Base-by-base conservation (phyloP, 2,113 vertebrate genomes). In the Rhegmatorhina hoffmannsi region DNA sequence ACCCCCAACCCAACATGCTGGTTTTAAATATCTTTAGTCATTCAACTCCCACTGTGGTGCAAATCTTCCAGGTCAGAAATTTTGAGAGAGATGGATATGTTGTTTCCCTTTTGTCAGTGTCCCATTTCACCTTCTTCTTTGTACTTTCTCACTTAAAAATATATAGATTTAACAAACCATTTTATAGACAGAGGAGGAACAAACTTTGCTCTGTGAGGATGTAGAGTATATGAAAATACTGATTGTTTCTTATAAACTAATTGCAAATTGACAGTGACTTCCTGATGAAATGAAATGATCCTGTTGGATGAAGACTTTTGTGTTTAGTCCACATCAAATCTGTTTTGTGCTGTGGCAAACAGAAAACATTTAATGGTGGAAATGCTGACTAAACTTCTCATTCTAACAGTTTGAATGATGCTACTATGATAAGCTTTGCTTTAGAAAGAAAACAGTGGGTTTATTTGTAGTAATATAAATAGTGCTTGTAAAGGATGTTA, bases 361-460 rank as follows among this genome's bases (percentile, higher is more conserved):
- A 92, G 87, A 94, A 95, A 90, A 84, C 49, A 64, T 87, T 94
- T 96, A 63, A 60, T 88, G 77, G 55, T 72, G 75, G 19, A 92
- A 96, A 29, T 92, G 82, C 79, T 95, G 85, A 90, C 88, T 96
- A 64, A 95, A 79, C 63, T 79, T 96, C 56, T 84, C 68, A 34
- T 92, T 95, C 34, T 90, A 43, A 34, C 74, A 52, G 82, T 75
- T 49, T 96, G 82, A 93, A 92, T 95, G 90, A 88, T 92, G 68
- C 60, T 83, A 84, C 90, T 92, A 43, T 90, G 64, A 74, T 88
- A 83, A 91, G 82, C 72, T 90, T 88, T 88, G 53, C 76, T 86
- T 90, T 88, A 83, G 60, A 77, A 95, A 83, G 70, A 77, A 80
- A 86, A 59, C 74, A 90, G 34, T 74, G 43, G 34, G 21, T 88